Base-by-base conservation (phyloP, 1,140 invertebrate species). In the Lerema accius region DNA sequence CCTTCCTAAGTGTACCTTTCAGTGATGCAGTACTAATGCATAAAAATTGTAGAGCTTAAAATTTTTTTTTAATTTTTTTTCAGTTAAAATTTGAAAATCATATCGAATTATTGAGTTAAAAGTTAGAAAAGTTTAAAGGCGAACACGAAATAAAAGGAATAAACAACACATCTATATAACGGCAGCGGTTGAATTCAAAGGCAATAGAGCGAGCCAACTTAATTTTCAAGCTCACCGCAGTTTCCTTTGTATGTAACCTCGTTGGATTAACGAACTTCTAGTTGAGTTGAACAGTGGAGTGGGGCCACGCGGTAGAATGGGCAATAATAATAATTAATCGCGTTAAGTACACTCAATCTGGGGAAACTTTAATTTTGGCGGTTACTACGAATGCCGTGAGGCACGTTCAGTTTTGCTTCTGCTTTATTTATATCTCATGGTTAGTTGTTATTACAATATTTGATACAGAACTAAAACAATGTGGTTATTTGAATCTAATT, bases 181-280 rank as follows among this genome's bases (percentile, higher is more conserved):
- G 37, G 62, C 65, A 64, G 70, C 71, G 75, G 76, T 73, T 80
- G 83, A 84, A 86, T 84, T 81, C 75, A 71, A 79, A 78, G 74
- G 85, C 83, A 88, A 86, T 84, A 85, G 83, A 84, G 82, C 82
- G 79, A 66, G 70, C 75, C 76, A 83, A 88, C 80, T 85, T 88
- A 86, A 88, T 88, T 86, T 88, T 88, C 85, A 82, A 79, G 80
- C 71, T 84, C 78, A 78, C 82, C 78, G 79, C 82, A 81, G 79
- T 63, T 77, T 82, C 83, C 83, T 88, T 83, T 85, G 82, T 86
- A 80, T 76, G 73, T 76, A 80, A 78, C 75, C 64, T 75, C 71
- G 69, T 53, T 64, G 74, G 74, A 75, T 79, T 83, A 82, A 83
- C 78, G 64, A 83, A 80, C 78, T 85, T 84, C 72, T 75, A 73